Percentiles rank a stretch among this genome's conserved stretches.
These are phyloP conservation scores for Leontopithecus rosalia DNA, from an alignment of 2,797 vertebrate genomes.

Conservation along the genomic window DNA sequence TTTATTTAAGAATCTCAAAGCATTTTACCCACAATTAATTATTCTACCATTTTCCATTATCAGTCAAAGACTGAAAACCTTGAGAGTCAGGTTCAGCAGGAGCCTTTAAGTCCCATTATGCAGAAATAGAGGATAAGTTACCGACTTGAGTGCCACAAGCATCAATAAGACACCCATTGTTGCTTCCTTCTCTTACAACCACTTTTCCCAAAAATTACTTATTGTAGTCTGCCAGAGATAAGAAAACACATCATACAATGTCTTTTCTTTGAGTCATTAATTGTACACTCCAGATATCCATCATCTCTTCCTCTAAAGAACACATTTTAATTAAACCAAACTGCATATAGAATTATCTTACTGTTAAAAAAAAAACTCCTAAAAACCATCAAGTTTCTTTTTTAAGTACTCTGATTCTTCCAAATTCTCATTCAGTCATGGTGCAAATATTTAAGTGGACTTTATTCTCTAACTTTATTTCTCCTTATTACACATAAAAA, in stretches of 20 bases:
- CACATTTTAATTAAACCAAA: slow-evolving; percentile 19
- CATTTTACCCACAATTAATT: slow-evolving; percentile 32
- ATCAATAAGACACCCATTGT: background rate
- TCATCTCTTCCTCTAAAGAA: background rate
- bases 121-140: slow-evolving; percentile 7
- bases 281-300: background rate
- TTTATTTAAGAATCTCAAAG: slow-evolving; percentile 53
- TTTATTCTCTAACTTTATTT: background rate
- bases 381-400: background rate
- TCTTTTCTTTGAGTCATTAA: background rate
- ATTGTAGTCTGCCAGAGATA: background rate
- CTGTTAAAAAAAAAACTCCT: background rate
- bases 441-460: background rate
- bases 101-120: background rate
- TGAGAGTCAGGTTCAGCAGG: background rate
- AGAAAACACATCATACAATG: background rate
- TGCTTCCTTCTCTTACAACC: background rate
- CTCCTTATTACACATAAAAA: slow-evolving; percentile 1
- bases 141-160: background rate
- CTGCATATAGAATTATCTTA: background rate
- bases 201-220: background rate
- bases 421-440: background rate
- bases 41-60: background rate
- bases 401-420: background rate
- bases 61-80: background rate